Percentiles rank a stretch among this genome's conserved stretches.
Conservation (phyloP, 2,797 vertebrate genomes). For the Knipowitschia caucasica region DNA sequence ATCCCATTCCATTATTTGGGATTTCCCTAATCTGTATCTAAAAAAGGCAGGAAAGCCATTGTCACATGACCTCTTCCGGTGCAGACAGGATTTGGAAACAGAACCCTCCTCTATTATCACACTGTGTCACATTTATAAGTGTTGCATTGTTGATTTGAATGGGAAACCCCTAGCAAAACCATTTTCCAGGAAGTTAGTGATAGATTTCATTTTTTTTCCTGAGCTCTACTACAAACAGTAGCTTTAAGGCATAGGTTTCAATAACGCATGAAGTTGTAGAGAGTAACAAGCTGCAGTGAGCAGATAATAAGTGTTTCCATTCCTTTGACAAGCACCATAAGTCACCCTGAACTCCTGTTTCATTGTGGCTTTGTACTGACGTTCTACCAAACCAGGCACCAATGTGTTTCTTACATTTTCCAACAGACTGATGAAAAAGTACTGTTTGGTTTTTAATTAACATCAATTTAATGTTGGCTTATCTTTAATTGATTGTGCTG, state of each 20-base stretch:
- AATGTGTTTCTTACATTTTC: not conserved
- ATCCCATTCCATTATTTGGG: constrained; percentile 56
- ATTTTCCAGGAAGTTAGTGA: constrained; percentile 31
- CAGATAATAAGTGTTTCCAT: constrained; percentile 25
- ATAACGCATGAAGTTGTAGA: constrained; percentile 12
- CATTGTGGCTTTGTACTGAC: constrained; percentile 7
- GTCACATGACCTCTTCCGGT: constrained; percentile 10
- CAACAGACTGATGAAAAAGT: constrained; percentile 1
- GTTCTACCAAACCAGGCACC: not conserved
- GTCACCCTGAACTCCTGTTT: constrained; percentile 10
- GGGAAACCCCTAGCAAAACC: constrained; percentile 43
- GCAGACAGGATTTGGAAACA: constrained; percentile 22
- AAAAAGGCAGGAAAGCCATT: constrained; percentile 30
- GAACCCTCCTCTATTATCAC: constrained; percentile 27
- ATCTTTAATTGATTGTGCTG: too few relatives aligned
- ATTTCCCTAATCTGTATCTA: constrained; percentile 46
- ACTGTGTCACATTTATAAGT: constrained; percentile 11
- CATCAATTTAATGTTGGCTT: too few relatives aligned
- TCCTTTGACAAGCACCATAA: constrained; percentile 13
- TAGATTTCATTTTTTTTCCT: constrained; percentile 17
- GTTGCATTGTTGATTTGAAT: constrained; percentile 17
- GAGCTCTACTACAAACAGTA: not conserved
- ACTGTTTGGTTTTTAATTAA: too few relatives aligned
- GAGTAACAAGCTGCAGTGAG: constrained; percentile 11
- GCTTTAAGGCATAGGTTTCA: constrained; percentile 33